Conservation (phyloP, 2,113 vertebrate species). For the Motacilla alba region DNA sequence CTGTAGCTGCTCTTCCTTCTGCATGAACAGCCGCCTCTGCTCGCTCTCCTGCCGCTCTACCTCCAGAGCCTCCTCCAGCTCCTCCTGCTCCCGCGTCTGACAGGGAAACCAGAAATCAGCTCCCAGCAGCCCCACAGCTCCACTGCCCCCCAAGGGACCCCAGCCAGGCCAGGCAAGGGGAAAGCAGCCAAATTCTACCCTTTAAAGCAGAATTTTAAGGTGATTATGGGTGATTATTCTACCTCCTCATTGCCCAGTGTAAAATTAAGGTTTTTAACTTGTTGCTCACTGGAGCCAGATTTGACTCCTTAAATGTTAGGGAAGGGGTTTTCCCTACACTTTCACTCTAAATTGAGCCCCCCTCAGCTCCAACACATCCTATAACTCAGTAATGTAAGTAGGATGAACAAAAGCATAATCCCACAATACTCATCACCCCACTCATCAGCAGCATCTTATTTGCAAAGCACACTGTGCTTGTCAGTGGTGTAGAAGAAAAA, state of each 20-base stretch:
- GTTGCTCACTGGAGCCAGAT: neutral
- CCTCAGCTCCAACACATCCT: neutral
- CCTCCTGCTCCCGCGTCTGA: slow-evolving; percentile 94
- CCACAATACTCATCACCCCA: neutral
- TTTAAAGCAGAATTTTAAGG: neutral
- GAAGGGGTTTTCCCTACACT: neutral
- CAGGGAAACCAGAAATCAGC: neutral
- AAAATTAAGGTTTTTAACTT: neutral
- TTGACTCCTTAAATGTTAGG: neutral
- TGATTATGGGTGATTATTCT: neutral
- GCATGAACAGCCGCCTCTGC: slow-evolving; percentile 81
- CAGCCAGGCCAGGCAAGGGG: neutral
- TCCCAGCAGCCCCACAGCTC: neutral
- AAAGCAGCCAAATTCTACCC: neutral
- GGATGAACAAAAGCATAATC: neutral
- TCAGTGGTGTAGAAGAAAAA: neutral
- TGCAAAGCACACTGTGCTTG: neutral
- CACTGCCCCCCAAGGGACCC: neutral
- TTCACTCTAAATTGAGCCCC: neutral
- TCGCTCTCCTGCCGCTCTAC: slow-evolving; percentile 87
- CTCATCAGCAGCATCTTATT: neutral
- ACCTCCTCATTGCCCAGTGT: neutral
- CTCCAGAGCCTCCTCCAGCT: slow-evolving; percentile 91
- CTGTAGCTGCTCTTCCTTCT: slow-evolving; percentile 92
- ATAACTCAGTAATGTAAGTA: neutral